Conservation (phyloP, 1,140 invertebrate species). For the Diprion similis region DNA sequence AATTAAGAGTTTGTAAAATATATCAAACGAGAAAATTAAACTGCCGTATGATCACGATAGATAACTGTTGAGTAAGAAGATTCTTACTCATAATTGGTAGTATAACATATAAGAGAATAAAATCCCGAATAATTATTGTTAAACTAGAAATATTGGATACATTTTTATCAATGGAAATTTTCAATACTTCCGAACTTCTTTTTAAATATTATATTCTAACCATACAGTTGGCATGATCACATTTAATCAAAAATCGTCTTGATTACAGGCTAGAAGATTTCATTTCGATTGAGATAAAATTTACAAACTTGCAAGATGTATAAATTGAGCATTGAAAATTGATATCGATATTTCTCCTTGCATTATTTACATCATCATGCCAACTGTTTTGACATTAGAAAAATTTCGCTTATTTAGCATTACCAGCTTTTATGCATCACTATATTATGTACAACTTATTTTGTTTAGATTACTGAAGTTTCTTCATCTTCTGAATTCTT, state of each 20-base stretch:
- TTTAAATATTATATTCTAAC: not conserved
- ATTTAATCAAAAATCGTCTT: not conserved
- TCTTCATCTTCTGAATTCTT: not conserved
- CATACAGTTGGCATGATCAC: not conserved
- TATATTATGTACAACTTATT: not conserved
- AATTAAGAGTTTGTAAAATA: no score
- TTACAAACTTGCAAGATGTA: not conserved
- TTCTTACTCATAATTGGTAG: no score
- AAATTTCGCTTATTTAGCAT: no score
- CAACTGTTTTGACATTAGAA: not conserved
- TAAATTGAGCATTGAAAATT: not conserved
- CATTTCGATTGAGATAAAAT: not conserved
- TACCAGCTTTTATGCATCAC: no score
- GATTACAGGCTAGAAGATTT: not conserved
- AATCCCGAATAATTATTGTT: no score
- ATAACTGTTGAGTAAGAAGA: no score
- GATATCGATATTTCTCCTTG: not conserved
- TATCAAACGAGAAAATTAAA: no score
- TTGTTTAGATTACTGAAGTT: not conserved
- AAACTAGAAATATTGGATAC: no score
- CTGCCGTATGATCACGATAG: no score
- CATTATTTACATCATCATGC: conserved; percentile 3
- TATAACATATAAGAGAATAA: no score
- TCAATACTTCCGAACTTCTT: not conserved
- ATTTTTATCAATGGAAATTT: no score